Base-by-base conservation (phyloP, 1,140 invertebrate genomes). In the Micrasema longulum region DNA sequence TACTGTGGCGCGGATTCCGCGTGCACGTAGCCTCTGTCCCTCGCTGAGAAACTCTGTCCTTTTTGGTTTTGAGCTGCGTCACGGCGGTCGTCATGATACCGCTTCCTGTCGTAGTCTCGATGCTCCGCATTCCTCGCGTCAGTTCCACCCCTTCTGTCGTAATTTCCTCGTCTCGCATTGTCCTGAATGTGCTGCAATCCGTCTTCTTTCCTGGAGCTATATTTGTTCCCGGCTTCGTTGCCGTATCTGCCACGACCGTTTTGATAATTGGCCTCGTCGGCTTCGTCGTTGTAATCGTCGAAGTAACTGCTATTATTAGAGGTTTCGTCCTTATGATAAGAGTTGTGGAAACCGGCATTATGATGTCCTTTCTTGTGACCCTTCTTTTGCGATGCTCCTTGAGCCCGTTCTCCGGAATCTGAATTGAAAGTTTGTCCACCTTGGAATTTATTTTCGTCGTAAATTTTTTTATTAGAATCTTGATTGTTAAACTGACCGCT, bases 311-410 rank as follows among this genome's bases (percentile, higher is more conserved):
- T 87, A 74, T 89, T 90, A 69, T 88, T 88, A 0, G 87, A 89
- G 1, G 86, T 88, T 76, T 91, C 89, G 69, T 90, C 89, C 77
- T 90, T 90, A 75, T 90, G 88, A 76, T 90, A 90, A 11, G 85
- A 86, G 75, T 90, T 90, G 69, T 85, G 85, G 75, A 89, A 91
- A 38, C 89, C 89, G 75, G 87, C 84, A 62, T 88, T 87, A 67
- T 89, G 89, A 74, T 89, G 88, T 0, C 89, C 89, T 77, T 90
- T 90, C 71, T 87, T 88, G 69, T 89, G 86, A 0, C 83, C 85
- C 48, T 82, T 81, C 73, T 87, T 87, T 38, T 79, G 84, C 45
- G 82, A 83, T 31, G 80, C 80, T 1, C 85, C 80, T 18, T 81
- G 76, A 31, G 74, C 82, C 48, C 82, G 81, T 75, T 85, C 84